A percentile compares a stretch with the other conserved stretches of the same genome.
phyloP scores from a whole-genome alignment of 1,140 invertebrate genomes.

The Nylanderia fulva region DNA sequence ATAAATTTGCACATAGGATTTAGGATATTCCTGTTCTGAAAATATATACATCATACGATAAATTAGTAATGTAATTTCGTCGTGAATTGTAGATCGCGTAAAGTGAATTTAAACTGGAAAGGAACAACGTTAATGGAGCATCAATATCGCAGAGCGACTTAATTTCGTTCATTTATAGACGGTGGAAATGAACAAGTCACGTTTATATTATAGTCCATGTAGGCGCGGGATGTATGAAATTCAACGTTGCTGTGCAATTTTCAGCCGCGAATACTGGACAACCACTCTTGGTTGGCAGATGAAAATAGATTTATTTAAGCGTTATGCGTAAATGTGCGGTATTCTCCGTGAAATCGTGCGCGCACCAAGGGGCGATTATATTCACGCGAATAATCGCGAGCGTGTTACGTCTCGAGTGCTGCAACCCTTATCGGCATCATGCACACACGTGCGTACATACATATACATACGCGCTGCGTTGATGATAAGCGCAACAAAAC shows the following conservation, averaged over 20 bases:
- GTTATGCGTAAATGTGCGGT: not conserved
- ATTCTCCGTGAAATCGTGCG: constrained; percentile 7
- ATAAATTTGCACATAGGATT: too few species aligned
- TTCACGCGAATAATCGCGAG: constrained; percentile 20
- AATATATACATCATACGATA: not conserved
- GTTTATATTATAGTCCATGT: constrained; percentile 32
- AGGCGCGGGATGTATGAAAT: constrained; percentile 21
- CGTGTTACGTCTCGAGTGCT: constrained; percentile 42
- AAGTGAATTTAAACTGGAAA: not conserved
- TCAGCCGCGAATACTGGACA: not conserved
- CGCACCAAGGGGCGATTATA: constrained; percentile 51
- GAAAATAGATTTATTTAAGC: constrained; percentile 43
- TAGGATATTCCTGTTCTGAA: not conserved
- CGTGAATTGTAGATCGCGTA: constrained; percentile 24
- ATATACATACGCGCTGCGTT: constrained; percentile 37
- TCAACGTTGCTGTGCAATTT: constrained; percentile 25
- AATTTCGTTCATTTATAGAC: constrained; percentile 23
- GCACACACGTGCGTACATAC: constrained; percentile 67
- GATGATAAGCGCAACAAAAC: constrained; percentile 71
- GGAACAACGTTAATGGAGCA: not conserved
- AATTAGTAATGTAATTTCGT: constrained; percentile 1
- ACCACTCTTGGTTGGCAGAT: not conserved
- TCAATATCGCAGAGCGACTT: constrained; percentile 8
- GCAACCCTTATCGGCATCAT: constrained; percentile 65
- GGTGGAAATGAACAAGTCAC: constrained; percentile 19